Conservation (phyloP, 2,888 invertebrate species). For the Prosopocoilus inquinatus region DNA sequence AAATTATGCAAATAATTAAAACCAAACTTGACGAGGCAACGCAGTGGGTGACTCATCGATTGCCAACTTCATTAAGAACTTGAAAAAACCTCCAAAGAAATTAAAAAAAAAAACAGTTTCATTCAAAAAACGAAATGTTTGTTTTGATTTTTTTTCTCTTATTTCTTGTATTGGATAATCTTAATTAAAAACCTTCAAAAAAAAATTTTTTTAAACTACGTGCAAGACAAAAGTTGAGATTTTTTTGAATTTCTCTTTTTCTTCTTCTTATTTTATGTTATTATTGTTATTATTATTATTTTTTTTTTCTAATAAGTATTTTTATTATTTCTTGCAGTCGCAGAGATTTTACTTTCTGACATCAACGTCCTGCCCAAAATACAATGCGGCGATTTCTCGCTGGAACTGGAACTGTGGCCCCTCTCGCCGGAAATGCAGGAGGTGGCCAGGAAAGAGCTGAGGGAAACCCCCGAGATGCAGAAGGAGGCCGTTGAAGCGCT, state of each 20-base stretch:
- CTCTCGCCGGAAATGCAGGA: slow-evolving; percentile 63
- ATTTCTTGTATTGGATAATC: too few species aligned
- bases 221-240: neutral
- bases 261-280: too few species aligned
- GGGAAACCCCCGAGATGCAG: slow-evolving; percentile 65
- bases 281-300: neutral
- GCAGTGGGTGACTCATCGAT: too few species aligned
- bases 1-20: too few species aligned
- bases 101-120: too few species aligned
- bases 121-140: too few species aligned
- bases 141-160: too few species aligned
- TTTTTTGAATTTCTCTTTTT: neutral
- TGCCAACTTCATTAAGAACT: too few species aligned
- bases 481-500: slow-evolving; percentile 59
- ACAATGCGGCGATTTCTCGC: slow-evolving; percentile 62
- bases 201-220: slow-evolving; percentile 3
- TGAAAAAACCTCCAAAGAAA: too few species aligned
- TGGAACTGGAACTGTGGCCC: slow-evolving; percentile 70
- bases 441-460: slow-evolving; percentile 64
- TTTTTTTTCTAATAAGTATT: neutral
- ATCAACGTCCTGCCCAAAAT: slow-evolving; percentile 65
- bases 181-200: too few species aligned
- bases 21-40: too few species aligned
- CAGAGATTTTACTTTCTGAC: slow-evolving; percentile 72
- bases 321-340: slow-evolving; percentile 55